These are phyloP conservation scores for Neodiprion pinetum DNA, from an alignment of 1,140 invertebrate genomes.

Conservation along the genomic window DNA sequence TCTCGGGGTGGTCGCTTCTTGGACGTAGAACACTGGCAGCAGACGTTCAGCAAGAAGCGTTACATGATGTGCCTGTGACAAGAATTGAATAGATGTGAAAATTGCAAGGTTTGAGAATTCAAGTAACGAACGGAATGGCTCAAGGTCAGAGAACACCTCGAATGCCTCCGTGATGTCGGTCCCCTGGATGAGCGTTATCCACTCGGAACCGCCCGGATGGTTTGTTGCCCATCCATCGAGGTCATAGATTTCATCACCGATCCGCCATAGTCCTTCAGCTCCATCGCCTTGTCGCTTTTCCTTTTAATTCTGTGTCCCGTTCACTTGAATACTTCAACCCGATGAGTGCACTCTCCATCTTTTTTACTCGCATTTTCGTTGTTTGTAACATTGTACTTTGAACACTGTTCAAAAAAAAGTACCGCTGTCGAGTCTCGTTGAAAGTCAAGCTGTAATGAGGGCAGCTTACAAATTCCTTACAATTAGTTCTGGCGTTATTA, in stretches of 20 bases:
- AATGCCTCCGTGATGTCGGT: constrained; percentile 82
- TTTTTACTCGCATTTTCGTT: not conserved
- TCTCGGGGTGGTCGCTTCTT: constrained; percentile 63
- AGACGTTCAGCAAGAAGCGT: constrained; percentile 61
- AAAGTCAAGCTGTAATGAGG: too few relatives aligned
- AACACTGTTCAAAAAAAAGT: too few relatives aligned
- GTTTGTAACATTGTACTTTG: too few relatives aligned
- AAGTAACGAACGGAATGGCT: too few relatives aligned
- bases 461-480: too few relatives aligned
- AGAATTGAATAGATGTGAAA: not conserved
- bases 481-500: too few relatives aligned
- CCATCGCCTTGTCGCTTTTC: constrained; percentile 74
- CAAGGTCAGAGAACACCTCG: constrained; percentile 53
- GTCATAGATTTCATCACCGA: constrained; percentile 79
- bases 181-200: constrained; percentile 74
- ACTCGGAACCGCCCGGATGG: constrained; percentile 84
- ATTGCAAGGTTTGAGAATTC: too few relatives aligned
- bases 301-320: constrained; percentile 32
- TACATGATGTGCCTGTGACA: constrained; percentile 64
- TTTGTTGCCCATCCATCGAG: constrained; percentile 69
- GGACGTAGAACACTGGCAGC: constrained; percentile 69
- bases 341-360: constrained; percentile 43
- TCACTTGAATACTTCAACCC: constrained; percentile 38
- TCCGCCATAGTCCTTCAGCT: constrained; percentile 79
- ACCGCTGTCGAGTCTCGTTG: too few relatives aligned